These are phyloP conservation scores for Entelurus aequoreus DNA, from an alignment of 2,113 vertebrate genomes.

Conservation along the genomic window DNA sequence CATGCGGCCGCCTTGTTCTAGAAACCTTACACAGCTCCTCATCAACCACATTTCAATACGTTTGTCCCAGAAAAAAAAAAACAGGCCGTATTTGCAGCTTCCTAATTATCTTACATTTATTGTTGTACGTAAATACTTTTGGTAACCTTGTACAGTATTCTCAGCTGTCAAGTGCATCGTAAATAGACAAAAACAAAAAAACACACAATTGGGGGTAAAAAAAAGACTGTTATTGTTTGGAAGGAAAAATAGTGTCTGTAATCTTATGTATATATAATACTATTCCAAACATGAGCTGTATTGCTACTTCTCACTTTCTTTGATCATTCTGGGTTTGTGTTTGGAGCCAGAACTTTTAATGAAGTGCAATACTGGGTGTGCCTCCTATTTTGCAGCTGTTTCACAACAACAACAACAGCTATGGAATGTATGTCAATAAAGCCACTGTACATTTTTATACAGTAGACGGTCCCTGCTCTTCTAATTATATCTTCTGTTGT, in stretches of 20 bases:
- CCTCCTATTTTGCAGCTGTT: conserved; percentile 99
- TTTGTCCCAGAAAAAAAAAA: conserved; percentile 71
- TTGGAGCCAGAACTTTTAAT: conserved; percentile 99
- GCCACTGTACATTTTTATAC: conserved; percentile 99
- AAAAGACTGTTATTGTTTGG: conserved; percentile 88
- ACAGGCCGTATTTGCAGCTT: conserved; percentile 70
- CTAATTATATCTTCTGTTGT: conserved; percentile 66
- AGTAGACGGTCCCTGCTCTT: conserved; percentile 75
- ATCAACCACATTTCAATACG: conserved; percentile 74
- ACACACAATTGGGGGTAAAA: conserved; percentile 52
- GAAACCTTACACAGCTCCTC: conserved; percentile 85
- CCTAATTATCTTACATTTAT: conserved; percentile 66
- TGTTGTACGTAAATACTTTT: conserved; percentile 89
- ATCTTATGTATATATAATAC: conserved; percentile 92
- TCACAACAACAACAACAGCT: conserved; percentile 62
- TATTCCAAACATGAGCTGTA: conserved; percentile 93
- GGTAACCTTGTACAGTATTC: conserved; percentile 94
- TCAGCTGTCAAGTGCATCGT: conserved; percentile 85
- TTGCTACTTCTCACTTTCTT: conserved; percentile 98
- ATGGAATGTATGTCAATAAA: conserved; percentile 99
- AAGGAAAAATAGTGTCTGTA: conserved; percentile 88
- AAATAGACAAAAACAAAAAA: conserved; percentile 77
- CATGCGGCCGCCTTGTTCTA: conserved; percentile 93
- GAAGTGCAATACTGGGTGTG: conserved; percentile 99
- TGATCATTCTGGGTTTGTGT: conserved; percentile 96